Conservation (phyloP, 2,113 vertebrate species). For the Oreotrochilus melanogaster region DNA sequence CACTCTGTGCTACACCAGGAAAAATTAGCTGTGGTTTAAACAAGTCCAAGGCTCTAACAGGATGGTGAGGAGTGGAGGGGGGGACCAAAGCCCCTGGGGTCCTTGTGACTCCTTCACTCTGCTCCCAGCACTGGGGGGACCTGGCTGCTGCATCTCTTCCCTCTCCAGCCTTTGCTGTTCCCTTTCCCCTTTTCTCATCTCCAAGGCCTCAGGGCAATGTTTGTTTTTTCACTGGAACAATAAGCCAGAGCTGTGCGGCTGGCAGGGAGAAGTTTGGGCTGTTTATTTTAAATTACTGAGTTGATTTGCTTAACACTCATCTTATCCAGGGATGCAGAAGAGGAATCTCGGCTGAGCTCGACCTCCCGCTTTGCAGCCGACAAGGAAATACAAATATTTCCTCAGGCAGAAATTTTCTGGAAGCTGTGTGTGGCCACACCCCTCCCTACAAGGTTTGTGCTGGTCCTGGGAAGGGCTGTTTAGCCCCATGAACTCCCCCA, state of each 20-base stretch:
- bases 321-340: not conserved
- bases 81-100: rapidly evolving
- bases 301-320: not conserved
- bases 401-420: not conserved
- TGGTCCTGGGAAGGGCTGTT: too few relatives aligned
- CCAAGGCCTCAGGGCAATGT: constrained; percentile 16
- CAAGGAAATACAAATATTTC: not conserved
- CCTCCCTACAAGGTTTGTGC: too few relatives aligned
- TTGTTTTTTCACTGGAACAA: constrained; percentile 64
- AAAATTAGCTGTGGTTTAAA: not conserved
- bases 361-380: not conserved
- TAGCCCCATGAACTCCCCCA: too few relatives aligned
- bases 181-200: not conserved
- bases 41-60: not conserved
- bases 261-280: not conserved
- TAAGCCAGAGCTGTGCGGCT: constrained; percentile 44
- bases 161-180: not conserved
- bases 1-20: rapidly evolving
- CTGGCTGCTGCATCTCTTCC: not conserved
- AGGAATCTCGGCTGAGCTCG: constrained; percentile 7
- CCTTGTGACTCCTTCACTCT: rapidly evolving
- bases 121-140: not conserved
- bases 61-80: not conserved
- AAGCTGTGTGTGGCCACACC: not conserved
- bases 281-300: not conserved